Evolutionary conservation across 1,140 invertebrate species (phyloP).

Genomic region (Aphelenchoides besseyi): DNA sequence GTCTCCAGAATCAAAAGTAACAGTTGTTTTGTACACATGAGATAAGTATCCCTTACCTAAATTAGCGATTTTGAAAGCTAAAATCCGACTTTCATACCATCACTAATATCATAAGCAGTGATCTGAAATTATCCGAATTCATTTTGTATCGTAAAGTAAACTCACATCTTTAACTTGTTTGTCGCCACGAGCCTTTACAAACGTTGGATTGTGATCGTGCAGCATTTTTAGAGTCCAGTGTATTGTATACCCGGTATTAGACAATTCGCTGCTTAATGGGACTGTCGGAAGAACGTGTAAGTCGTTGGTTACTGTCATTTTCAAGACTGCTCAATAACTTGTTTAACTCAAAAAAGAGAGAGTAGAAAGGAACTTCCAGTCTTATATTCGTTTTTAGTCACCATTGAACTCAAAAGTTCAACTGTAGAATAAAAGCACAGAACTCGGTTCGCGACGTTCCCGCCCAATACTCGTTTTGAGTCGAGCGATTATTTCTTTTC

Average conservation of each 20-base stretch:
- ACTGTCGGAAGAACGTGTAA: not conserved
- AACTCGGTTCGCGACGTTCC: not conserved
- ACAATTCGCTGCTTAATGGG: not conserved
- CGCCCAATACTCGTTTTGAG: not conserved
- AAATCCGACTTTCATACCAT: no score
- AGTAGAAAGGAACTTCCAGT: not conserved
- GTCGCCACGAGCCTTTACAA: not conserved
- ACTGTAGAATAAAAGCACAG: not conserved
- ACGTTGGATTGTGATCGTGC: not conserved
- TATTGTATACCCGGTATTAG: not conserved
- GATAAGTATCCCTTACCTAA: slow-evolving; percentile 28
- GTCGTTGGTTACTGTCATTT: not conserved
- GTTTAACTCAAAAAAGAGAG: not conserved
- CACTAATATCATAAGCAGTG: slow-evolving; percentile 12
- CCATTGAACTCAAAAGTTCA: not conserved
- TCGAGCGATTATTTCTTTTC: not conserved
- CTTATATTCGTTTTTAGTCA: not conserved
- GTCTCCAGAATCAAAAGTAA: not conserved
- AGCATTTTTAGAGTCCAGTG: slow-evolving; percentile 6
- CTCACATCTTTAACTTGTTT: not conserved
- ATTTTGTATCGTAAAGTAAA: not conserved
- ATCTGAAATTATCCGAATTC: slow-evolving; percentile 7
- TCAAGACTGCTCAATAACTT: not conserved
- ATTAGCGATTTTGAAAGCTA: no score
- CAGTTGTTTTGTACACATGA: slow-evolving; percentile 16